Conservation (phyloP, 1,140 invertebrate species). For the Diabrotica undecimpunctata region DNA sequence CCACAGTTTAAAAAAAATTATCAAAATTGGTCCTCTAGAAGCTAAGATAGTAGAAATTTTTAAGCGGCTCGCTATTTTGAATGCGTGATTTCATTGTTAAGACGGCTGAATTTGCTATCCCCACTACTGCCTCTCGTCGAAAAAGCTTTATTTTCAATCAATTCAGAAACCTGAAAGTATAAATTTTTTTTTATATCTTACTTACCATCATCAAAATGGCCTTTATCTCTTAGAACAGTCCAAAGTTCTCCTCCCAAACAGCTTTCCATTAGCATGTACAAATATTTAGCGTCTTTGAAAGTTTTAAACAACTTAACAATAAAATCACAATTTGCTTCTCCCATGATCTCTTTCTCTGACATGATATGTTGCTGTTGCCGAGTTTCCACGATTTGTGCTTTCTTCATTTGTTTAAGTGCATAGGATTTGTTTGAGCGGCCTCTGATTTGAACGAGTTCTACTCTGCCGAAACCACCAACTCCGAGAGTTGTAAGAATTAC, state of each 20-base stretch:
- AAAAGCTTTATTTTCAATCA: too few species aligned
- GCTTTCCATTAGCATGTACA: slow-evolving; percentile 98
- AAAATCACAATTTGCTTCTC: slow-evolving; percentile 94
- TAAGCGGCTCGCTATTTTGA: too few species aligned
- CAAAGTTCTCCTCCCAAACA: slow-evolving; percentile 97
- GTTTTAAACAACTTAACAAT: slow-evolving; percentile 96
- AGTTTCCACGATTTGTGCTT: slow-evolving; percentile 97
- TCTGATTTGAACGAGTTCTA: slow-evolving; percentile 90
- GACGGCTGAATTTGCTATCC: too few species aligned
- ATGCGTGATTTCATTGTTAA: too few species aligned
- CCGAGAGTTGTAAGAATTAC: slow-evolving; percentile 87
- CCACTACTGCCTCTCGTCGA: too few species aligned
- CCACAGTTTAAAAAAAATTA: too few species aligned
- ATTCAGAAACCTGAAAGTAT: too few species aligned
- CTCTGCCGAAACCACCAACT: slow-evolving; percentile 95
- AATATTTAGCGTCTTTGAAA: slow-evolving; percentile 94
- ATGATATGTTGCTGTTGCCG: slow-evolving; percentile 98
- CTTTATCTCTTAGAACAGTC: slow-evolving; percentile 89
- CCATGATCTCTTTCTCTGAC: slow-evolving; percentile 99
- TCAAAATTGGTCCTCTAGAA: too few species aligned
- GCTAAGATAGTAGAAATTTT: too few species aligned
- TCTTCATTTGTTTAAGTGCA: slow-evolving; percentile 98
- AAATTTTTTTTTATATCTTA: neutral
- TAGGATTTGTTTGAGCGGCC: slow-evolving; percentile 73
- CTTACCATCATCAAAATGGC: slow-evolving; percentile 72